Evolutionary conservation across 2,113 vertebrate genomes (phyloP), one percentile per base, ranked within the genome.

Genomic region (Mormoops blainvillei): DNA sequence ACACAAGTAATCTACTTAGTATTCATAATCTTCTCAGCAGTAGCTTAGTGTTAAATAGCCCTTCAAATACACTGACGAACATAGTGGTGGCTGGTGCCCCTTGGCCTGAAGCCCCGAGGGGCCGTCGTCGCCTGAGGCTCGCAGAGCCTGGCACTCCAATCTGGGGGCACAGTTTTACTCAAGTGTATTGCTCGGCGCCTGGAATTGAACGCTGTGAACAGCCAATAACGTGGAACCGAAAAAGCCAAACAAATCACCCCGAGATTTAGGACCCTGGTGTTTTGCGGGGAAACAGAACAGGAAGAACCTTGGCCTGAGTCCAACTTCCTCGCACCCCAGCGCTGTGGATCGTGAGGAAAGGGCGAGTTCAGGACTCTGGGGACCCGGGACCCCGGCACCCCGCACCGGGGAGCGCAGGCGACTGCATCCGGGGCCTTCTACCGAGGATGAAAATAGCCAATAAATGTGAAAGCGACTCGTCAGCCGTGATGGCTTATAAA

Each of bases 1-100:
- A 96, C 89, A 98, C 31, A 84, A 94, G 78, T 52, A 78, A 65
- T 33, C 73, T 24, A 83, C 33, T 94, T 94, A 54, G 4, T 89
- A 81, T 43, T 95, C 81, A 48, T 20, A 94, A 92, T 58, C 24
- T 38, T 56, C 63, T 73, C 61, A 89, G 33, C 63, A 65, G 71
- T 68, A 22, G n/a, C 11, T 90, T 83, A 89, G 81, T 92, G 54
- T 95, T 91, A 89, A 95, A 93, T 73, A 78, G 33, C 61, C 61
- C 83, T 54, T 96, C 85, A 78, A 95, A 33, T 90, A 71, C 2
- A 63, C 38, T 96, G 61, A 50, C 31, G 41, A 82, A 78, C 54
- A 58, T 56, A 71, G 2, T 28, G n/a, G 22, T n/a, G 52, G 52
- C 9, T 67, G 4, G 83, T 89, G 22, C 87, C 22, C 24, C 92